Base-by-base conservation (phyloP, 2,113 vertebrate species). In the Garra rufa region DNA sequence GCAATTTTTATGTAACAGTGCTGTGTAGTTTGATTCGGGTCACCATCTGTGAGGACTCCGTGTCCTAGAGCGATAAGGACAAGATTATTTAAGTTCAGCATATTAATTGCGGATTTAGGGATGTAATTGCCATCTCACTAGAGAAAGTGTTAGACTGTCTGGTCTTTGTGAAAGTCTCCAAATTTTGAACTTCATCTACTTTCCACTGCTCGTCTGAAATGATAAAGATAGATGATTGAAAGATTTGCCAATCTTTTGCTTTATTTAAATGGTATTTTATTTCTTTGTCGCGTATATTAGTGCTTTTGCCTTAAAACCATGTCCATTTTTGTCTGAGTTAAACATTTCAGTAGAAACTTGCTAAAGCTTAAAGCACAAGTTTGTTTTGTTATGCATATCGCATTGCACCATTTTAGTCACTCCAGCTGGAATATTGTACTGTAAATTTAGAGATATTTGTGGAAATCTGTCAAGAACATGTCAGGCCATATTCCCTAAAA, bases 21-120 rank as follows among this genome's bases (percentile, higher is more conserved):
- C 69, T 80, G 65, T 80, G 63, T 75, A 44, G 71, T 67, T 79
- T 30, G 75, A 69, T 84, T 75, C 67, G 76, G 59, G 77, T 69
- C 57, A 82, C 46, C 87, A 85, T 61, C 65, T 85, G 83, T 75
- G 71, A 30, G 69, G 67, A 70, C 83, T 65, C 41, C 0, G 30
- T 67, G 69, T 87, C 50, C 46, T 28, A 46, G 11, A 59, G 38
- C 65, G 14, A 52, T 34, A 78, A 78, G 24, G 65, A 80, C 34
- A 43, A 75, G n/a, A 38, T 81, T 76, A 63, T 77, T 77, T 59
- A 59, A 59, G 17, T 76, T 34, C 9, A 6, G 4, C 50, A 30
- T 77, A 77, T 57, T 41, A 24, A 77, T 41, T 77, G 1, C 19
- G 0, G 14, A 48, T 24, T 74, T 15, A 34, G 28, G 3, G 3